Percentiles rank a stretch among this genome's conserved stretches.
Conservation (phyloP, 2,888 invertebrate genomes). For the Tetanocera ferruginea region DNA sequence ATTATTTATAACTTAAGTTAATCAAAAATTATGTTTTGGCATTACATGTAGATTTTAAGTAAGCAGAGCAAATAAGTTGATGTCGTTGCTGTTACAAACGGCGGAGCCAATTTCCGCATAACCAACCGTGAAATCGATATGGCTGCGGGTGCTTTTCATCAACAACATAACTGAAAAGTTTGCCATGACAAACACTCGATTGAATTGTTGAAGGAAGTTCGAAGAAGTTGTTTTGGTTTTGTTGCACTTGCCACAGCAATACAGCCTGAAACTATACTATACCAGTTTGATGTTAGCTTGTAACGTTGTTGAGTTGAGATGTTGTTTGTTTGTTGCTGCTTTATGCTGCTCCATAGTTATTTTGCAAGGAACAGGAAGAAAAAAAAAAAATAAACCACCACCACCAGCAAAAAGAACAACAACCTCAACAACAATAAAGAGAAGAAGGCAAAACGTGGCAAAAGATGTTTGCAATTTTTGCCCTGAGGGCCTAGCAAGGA, state of each 20-base stretch:
- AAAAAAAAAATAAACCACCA: not conserved
- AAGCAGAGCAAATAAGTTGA: not conserved
- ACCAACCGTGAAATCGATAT: conserved; percentile 44
- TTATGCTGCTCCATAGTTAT: not conserved
- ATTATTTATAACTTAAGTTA: no score
- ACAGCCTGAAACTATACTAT: conserved; percentile 10
- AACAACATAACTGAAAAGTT: conserved; percentile 21
- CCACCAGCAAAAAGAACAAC: conserved; percentile 4
- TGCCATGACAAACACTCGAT: conserved; percentile 15
- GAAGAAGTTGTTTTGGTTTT: not conserved
- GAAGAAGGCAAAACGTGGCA: not conserved
- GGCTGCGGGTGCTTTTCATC: conserved; percentile 36
- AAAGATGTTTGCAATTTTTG: conserved; percentile 22
- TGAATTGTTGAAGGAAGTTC: not conserved
- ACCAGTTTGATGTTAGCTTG: not conserved
- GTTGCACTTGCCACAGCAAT: not conserved
- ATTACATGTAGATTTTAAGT: no score
- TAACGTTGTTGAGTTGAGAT: not conserved
- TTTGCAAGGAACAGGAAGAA: not conserved
- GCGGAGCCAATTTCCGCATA: conserved; percentile 42
- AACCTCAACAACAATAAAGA: not conserved
- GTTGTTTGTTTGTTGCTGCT: not conserved
- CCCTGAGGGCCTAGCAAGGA: conserved; percentile 20
- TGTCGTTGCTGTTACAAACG: conserved; percentile 15
- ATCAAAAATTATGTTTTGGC: no score